Evolutionary conservation across 2,888 invertebrate genomes (phyloP).

Genomic region (Drosophila neotestacea): DNA sequence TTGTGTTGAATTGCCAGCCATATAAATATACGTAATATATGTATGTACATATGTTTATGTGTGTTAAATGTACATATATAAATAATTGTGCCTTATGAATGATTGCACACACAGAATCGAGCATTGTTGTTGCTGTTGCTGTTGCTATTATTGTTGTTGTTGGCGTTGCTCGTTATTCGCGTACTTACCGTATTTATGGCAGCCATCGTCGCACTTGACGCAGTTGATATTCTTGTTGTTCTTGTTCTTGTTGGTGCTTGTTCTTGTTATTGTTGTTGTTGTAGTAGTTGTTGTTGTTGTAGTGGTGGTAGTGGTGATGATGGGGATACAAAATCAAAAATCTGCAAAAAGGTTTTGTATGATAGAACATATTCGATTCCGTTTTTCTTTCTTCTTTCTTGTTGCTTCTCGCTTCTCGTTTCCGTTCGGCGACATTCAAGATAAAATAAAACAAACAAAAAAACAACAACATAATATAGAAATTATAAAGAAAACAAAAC

Average conservation of each 20-base stretch:
- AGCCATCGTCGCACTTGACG: constrained; percentile 83
- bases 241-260: constrained; percentile 53
- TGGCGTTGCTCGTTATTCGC: constrained; percentile 42
- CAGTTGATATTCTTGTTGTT: constrained; percentile 68
- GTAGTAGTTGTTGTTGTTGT: constrained; percentile 65
- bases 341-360: constrained; percentile 82
- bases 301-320: constrained; percentile 77
- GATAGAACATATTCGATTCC: constrained; percentile 73
- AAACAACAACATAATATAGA: constrained; percentile 9
- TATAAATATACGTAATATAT: constrained; percentile 5
- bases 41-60: constrained; percentile 3
- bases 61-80: constrained; percentile 18
- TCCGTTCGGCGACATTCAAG: constrained; percentile 38
- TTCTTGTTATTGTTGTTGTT: constrained; percentile 65
- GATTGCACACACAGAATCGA: constrained; percentile 50
- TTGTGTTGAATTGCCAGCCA: constrained; percentile 26
- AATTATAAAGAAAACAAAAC: constrained; percentile 57
- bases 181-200: constrained; percentile 85
- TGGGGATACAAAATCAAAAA: constrained; percentile 84
- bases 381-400: constrained; percentile 28
- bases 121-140: constrained; percentile 38
- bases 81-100: constrained; percentile 54
- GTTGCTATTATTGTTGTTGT: constrained; percentile 32
- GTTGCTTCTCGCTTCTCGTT: constrained; percentile 31
- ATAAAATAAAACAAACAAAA: constrained; percentile 24